phyloP scores from a whole-genome alignment of 2,888 invertebrate species.

The Pocota personata region DNA sequence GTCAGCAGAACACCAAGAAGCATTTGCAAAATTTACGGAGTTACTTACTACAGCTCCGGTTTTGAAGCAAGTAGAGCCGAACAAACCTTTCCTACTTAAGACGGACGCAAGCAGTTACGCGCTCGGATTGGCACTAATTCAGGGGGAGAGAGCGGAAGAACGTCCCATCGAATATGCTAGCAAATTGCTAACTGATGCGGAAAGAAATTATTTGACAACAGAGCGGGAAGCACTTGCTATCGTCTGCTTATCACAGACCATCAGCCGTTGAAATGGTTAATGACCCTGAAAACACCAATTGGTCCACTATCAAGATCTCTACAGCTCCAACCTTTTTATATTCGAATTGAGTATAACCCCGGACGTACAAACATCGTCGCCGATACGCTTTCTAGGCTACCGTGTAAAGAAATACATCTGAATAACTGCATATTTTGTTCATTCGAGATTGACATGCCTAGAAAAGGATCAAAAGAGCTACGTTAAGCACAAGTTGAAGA shows the following conservation, averaged over 20 bases:
- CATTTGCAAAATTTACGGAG: background rate
- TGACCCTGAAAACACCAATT: background rate
- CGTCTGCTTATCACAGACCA: background rate
- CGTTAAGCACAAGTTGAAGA: background rate
- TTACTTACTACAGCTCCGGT: constrained; percentile 75
- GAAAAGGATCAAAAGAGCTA: background rate
- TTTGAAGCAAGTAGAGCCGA: constrained; percentile 26
- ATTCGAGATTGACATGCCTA: background rate
- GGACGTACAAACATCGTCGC: background rate
- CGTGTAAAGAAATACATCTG: background rate
- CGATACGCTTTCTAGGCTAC: background rate
- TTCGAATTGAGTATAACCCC: background rate
- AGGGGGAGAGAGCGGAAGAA: constrained; percentile 48
- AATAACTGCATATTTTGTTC: background rate
- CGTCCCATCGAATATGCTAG: constrained; percentile 70
- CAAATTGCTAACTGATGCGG: constrained; percentile 64
- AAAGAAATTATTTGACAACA: background rate
- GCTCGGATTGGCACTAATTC: background rate
- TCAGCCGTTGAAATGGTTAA: background rate
- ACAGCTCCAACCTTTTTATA: background rate
- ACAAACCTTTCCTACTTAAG: too few species aligned
- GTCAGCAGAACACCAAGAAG: constrained; percentile 9
- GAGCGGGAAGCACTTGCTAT: background rate
- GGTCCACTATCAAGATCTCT: background rate
- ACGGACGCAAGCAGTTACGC: constrained; percentile 75